Evolutionary conservation across 2,888 invertebrate species (phyloP).

Genomic region (Plebejus melissa): DNA sequence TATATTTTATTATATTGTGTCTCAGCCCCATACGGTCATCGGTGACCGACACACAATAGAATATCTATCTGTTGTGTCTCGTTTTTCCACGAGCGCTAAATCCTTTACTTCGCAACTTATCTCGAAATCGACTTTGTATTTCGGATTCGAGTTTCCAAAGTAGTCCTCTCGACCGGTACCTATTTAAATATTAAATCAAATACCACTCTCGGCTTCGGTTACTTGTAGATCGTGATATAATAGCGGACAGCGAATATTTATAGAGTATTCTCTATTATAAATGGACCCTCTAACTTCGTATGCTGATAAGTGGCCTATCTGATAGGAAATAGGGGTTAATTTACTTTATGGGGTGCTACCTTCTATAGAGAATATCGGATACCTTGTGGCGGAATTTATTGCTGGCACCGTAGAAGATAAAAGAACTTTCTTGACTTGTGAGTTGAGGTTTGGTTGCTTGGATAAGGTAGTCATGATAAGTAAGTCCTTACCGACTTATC

Average conservation of each 20-base stretch:
- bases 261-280: constrained; percentile 9
- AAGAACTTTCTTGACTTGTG: neutral
- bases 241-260: constrained; percentile 20
- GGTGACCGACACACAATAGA: too few species aligned
- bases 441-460: neutral
- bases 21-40: too few species aligned
- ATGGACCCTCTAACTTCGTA: constrained; percentile 16
- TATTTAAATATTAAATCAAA: constrained; percentile 28
- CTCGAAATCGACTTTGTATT: neutral
- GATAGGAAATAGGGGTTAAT: constrained; percentile 23
- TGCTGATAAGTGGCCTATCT: constrained; percentile 25
- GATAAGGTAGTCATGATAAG: neutral
- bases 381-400: neutral
- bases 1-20: too few species aligned
- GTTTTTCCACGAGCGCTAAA: too few species aligned
- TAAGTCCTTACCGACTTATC: neutral
- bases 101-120: neutral
- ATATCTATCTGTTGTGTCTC: too few species aligned
- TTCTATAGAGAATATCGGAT: neutral
- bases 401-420: constrained; percentile 9
- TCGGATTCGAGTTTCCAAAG: neutral
- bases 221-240: constrained; percentile 26
- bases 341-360: constrained; percentile 21
- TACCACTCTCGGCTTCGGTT: constrained; percentile 14
- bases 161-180: neutral